Conservation (phyloP, 1,140 invertebrate genomes). For the Saxidomus purpurata region DNA sequence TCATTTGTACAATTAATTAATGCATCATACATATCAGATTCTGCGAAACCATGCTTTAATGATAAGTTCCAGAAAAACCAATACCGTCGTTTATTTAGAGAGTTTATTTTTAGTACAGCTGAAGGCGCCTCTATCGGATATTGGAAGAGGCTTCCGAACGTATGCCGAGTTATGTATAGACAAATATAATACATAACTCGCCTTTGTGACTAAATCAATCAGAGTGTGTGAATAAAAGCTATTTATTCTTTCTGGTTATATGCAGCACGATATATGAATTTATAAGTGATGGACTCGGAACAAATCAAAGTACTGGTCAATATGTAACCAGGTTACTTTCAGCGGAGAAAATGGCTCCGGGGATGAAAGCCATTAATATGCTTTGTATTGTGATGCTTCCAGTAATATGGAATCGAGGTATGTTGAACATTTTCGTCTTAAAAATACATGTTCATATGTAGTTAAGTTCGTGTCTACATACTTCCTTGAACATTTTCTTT, state of each 20-base stretch:
- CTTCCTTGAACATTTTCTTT: no score
- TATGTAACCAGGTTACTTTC: not conserved
- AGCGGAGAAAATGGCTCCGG: not conserved
- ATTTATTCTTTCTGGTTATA: not conserved
- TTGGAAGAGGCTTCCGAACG: not conserved
- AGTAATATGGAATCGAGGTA: slow-evolving; percentile 1
- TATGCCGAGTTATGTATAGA: not conserved
- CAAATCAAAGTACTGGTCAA: not conserved
- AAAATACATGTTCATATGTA: no score
- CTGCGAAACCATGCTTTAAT: no score
- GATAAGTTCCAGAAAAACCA: not conserved
- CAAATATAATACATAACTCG: not conserved
- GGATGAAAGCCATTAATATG: not conserved
- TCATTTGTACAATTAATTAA: no score
- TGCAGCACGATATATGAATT: not conserved
- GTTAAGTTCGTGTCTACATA: no score
- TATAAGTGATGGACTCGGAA: not conserved
- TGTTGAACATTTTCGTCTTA: not conserved
- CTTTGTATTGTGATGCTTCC: not conserved
- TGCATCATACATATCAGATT: no score
- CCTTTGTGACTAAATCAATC: not conserved
- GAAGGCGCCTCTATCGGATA: not conserved
- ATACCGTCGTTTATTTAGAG: slow-evolving; percentile 2
- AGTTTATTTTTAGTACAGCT: not conserved
- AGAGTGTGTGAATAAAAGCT: not conserved